Evolutionary conservation across 2,888 invertebrate species (phyloP).

Genomic region (Alloplasta piceator): DNA sequence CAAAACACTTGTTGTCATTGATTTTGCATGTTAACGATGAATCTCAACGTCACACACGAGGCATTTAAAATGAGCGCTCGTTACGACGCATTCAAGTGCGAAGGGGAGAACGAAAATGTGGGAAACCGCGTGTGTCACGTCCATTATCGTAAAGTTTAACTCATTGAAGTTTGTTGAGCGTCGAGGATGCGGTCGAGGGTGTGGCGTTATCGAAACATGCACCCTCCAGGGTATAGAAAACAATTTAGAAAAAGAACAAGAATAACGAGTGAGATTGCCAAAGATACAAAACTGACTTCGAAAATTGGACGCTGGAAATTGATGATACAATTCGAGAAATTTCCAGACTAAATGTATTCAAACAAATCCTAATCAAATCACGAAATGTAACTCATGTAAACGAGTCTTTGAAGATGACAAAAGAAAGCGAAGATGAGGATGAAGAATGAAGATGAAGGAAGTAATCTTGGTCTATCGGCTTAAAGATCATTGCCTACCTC

Average conservation of each 20-base stretch:
- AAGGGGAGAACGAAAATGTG: not conserved
- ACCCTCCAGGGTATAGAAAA: not conserved
- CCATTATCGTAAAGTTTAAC: constrained; percentile 32
- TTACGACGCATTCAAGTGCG: constrained; percentile 4
- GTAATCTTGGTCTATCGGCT: not conserved
- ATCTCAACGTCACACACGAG: not conserved
- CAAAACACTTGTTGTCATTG: constrained; percentile 3
- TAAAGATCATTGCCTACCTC: constrained; percentile 60
- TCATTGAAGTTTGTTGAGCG: constrained; percentile 49
- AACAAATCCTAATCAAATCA: not conserved
- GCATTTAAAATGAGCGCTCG: not conserved
- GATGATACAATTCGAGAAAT: no score
- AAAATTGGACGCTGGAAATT: no score
- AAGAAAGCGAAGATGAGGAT: not conserved
- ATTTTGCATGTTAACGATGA: no score
- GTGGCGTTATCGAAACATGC: constrained; percentile 48
- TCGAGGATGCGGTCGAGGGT: constrained; percentile 54
- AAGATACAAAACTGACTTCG: no score
- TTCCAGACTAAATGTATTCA: no score
- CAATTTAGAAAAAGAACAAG: not conserved
- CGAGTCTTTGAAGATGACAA: not conserved
- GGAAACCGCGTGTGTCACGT: constrained; percentile 10
- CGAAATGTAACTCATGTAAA: not conserved
- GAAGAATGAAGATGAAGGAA: not conserved
- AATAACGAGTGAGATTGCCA: not conserved